Evolutionary conservation across 2,797 vertebrate genomes (phyloP).

Genomic region (Momotus momota): DNA sequence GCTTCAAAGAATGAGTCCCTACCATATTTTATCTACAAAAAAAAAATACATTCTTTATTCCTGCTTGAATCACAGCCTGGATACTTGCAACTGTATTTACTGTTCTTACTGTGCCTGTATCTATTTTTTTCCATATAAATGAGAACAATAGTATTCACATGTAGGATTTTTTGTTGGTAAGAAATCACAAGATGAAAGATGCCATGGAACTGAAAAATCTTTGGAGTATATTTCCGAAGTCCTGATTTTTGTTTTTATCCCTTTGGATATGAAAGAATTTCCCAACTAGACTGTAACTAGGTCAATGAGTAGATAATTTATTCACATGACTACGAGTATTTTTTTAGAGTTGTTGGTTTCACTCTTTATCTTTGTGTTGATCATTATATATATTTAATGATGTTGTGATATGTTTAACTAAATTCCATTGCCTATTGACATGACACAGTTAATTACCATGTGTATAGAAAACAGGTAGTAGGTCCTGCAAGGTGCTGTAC

Average conservation of each 20-base stretch:
- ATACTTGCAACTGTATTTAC: neutral
- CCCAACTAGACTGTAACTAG: neutral
- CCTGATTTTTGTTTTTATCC: neutral
- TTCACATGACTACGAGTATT: neutral
- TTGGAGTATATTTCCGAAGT: neutral
- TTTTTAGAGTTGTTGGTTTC: neutral
- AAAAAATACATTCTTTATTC: neutral
- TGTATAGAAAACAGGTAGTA: neutral
- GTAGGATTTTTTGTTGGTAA: neutral
- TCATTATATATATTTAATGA: neutral
- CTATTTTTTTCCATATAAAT: neutral
- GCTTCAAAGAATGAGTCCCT: neutral
- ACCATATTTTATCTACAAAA: neutral
- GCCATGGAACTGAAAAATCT: neutral
- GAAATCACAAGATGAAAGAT: neutral
- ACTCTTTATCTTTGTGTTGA: neutral
- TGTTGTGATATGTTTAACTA: neutral
- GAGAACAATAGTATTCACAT: neutral
- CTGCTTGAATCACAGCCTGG: neutral
- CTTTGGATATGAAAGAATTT: neutral
- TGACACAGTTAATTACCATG: neutral
- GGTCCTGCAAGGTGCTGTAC: neutral
- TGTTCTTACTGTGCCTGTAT: neutral
- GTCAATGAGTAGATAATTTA: constrained; percentile 22
- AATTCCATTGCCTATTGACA: neutral